Evolutionary conservation across 2,888 invertebrate species (phyloP).

Genomic region (Terebella lapidaria): DNA sequence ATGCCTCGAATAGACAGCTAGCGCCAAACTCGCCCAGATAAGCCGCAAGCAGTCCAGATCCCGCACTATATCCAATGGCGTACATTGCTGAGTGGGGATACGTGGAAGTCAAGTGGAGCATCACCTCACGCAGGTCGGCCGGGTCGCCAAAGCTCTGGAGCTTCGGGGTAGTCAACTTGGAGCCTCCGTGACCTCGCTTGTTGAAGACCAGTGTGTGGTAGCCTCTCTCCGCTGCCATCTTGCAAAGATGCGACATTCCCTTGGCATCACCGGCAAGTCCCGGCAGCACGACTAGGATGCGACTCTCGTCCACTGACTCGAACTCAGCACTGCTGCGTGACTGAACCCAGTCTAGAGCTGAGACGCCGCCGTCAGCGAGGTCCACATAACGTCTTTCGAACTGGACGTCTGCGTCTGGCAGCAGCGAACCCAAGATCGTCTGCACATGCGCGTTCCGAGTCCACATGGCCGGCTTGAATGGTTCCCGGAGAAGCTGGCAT

Average conservation of each 20-base stretch:
- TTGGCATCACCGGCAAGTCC: slow-evolving; percentile 33
- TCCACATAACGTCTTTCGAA: slow-evolving; percentile 35
- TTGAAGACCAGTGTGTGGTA: slow-evolving; percentile 41
- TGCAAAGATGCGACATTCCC: slow-evolving; percentile 28
- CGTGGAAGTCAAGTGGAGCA: slow-evolving; percentile 32
- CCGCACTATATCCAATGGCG: slow-evolving; percentile 37
- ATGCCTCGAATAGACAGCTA: slow-evolving; percentile 33
- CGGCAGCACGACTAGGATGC: slow-evolving; percentile 35
- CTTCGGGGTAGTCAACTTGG: slow-evolving; percentile 37
- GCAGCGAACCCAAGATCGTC: slow-evolving; percentile 30
- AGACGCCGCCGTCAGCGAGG: slow-evolving; percentile 39
- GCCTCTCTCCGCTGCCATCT: slow-evolving; percentile 30
- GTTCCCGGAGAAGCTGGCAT: slow-evolving; percentile 31
- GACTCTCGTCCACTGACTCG: background rate
- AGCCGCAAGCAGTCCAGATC: slow-evolving; percentile 36
- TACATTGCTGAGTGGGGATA: slow-evolving; percentile 32
- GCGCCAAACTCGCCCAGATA: slow-evolving; percentile 47
- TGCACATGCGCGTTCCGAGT: slow-evolving; percentile 36
- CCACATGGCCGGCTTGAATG: slow-evolving; percentile 35
- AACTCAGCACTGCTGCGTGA: no score
- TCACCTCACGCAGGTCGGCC: slow-evolving; percentile 37
- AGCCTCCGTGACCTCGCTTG: slow-evolving; percentile 36
- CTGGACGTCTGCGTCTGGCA: slow-evolving; percentile 21
- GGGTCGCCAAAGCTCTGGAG: slow-evolving; percentile 40
- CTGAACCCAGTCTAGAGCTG: slow-evolving; percentile 44